phyloP scores from a whole-genome alignment of 2,113 vertebrate genomes.

The Globicephala melas region DNA sequence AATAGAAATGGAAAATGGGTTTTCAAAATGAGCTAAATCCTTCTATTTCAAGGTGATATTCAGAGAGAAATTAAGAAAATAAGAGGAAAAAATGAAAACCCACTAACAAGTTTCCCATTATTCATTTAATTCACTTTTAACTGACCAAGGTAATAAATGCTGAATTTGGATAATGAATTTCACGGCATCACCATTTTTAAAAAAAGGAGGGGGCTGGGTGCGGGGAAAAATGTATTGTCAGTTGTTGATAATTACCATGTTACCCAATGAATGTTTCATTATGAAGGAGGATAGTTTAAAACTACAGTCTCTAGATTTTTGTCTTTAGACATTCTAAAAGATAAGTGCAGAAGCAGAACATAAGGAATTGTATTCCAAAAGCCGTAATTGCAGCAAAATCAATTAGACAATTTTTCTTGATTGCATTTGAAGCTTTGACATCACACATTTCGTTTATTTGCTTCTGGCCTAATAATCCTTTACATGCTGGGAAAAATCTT shows the following conservation, averaged over 20 bases:
- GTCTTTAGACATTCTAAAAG: not conserved
- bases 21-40: not conserved
- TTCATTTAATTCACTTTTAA: constrained; percentile 26
- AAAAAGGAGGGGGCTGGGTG: not conserved
- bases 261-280: not conserved
- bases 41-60: not conserved
- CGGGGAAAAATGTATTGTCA: not conserved
- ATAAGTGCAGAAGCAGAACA: constrained; percentile 21
- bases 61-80: constrained; percentile 16
- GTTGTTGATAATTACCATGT: not conserved
- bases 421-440: constrained; percentile 81
- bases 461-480: constrained; percentile 84
- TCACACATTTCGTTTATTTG: constrained; percentile 80
- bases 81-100: not conserved
- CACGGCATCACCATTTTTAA: not conserved
- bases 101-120: not conserved
- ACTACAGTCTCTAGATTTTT: not conserved
- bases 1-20: not conserved
- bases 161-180: not conserved
- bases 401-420: constrained; percentile 77
- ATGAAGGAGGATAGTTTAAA: not conserved
- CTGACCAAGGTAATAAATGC: not conserved
- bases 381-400: constrained; percentile 77
- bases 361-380: constrained; percentile 58
- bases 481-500: constrained; percentile 85